These are phyloP conservation scores for Asobara japonica DNA, from an alignment of 1,140 invertebrate genomes.

Conservation along the genomic window DNA sequence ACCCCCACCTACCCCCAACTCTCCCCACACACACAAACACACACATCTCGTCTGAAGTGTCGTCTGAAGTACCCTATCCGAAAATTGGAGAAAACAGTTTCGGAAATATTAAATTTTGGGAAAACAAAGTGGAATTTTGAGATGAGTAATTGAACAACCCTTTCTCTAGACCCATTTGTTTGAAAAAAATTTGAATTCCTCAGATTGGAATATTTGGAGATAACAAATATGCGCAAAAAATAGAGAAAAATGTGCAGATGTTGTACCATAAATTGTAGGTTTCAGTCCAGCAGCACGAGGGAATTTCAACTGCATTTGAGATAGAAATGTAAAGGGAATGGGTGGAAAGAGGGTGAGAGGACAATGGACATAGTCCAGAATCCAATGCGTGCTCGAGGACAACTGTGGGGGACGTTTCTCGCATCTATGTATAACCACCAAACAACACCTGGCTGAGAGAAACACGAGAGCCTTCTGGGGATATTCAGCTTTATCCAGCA, in stretches of 20 bases:
- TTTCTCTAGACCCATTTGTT: too few relatives aligned
- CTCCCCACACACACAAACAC: too few relatives aligned
- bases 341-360: neutral
- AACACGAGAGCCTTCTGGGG: slow-evolving; percentile 9
- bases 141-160: too few relatives aligned
- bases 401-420: slow-evolving; percentile 10
- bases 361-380: slow-evolving; percentile 5
- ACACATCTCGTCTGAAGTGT: too few relatives aligned
- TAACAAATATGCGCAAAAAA: neutral
- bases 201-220: too few relatives aligned
- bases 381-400: slow-evolving; percentile 17
- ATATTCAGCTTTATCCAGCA: slow-evolving; percentile 20
- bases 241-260: neutral
- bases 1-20: too few relatives aligned
- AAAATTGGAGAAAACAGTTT: too few relatives aligned
- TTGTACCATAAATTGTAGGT: neutral
- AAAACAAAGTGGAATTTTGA: too few relatives aligned
- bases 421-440: slow-evolving; percentile 16
- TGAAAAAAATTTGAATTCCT: too few relatives aligned
- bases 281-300: neutral
- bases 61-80: too few relatives aligned
- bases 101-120: too few relatives aligned
- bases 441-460: slow-evolving; percentile 23
- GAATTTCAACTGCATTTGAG: slow-evolving; percentile 13
- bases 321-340: slow-evolving; percentile 5